Conservation (phyloP, 2,797 vertebrate species). For the Ciconia nigra region DNA sequence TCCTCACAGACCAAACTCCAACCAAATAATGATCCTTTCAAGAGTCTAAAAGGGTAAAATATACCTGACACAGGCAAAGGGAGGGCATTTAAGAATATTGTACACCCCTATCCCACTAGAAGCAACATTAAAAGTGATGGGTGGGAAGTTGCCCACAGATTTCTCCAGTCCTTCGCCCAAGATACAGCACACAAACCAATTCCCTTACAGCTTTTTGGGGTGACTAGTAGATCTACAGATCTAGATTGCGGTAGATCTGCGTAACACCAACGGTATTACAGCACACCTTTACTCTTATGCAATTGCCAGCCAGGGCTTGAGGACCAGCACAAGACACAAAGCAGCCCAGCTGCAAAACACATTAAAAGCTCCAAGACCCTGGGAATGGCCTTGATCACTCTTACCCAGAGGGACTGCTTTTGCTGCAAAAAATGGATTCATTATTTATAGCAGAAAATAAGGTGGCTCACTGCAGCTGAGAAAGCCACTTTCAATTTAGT, state of each 20-base stretch:
- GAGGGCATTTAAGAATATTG: background rate
- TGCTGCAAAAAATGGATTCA: conserved; percentile 7
- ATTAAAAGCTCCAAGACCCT: conserved; percentile 44
- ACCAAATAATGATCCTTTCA: background rate
- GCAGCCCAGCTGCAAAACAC: conserved; percentile 31
- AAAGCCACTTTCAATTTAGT: conserved; percentile 6
- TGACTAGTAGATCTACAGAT: background rate
- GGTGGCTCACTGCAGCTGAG: conserved; percentile 1
- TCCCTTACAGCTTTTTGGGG: background rate
- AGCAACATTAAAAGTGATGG: background rate
- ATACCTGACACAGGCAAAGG: background rate
- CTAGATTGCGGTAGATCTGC: background rate
- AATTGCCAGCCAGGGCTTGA: background rate
- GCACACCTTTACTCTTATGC: background rate
- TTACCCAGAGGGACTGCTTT: conserved; percentile 12
- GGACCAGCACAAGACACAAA: background rate
- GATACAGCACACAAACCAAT: background rate
- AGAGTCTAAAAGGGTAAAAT: background rate
- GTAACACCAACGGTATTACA: background rate
- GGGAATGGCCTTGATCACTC: conserved; percentile 23
- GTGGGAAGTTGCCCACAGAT: background rate
- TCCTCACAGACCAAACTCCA: background rate
- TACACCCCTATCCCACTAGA: background rate
- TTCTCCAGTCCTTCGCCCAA: background rate
- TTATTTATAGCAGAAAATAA: conserved; percentile 63